Evolutionary conservation across 2,797 vertebrate genomes (phyloP).

Genomic region (Paedocypris micromegethes): DNA sequence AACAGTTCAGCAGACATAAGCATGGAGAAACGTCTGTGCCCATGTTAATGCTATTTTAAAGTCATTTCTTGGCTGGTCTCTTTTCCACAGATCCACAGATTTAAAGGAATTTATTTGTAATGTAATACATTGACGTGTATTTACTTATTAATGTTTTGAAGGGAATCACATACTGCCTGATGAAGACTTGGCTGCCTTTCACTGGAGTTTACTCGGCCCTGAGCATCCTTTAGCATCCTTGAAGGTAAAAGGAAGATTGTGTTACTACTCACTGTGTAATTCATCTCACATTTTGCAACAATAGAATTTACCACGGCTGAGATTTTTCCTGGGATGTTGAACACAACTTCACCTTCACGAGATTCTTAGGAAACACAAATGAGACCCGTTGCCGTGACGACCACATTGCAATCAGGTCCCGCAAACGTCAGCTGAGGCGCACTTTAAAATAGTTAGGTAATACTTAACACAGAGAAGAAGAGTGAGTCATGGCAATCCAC

Average conservation of each 20-base stretch:
- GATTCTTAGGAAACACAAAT: slow-evolving; percentile 21
- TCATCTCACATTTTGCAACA: too few relatives aligned
- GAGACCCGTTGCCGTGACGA: slow-evolving; percentile 47
- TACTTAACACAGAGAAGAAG: too few relatives aligned
- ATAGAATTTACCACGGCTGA: too few relatives aligned
- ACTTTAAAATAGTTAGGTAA: slow-evolving; percentile 40
- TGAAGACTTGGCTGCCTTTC: slow-evolving; percentile 98
- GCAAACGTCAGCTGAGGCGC: slow-evolving; percentile 32
- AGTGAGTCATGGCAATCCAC: too few relatives aligned
- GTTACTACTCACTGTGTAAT: not conserved
- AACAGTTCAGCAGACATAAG: too few relatives aligned
- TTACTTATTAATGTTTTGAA: slow-evolving; percentile 53
- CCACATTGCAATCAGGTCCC: slow-evolving; percentile 40
- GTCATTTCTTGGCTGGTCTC: too few relatives aligned
- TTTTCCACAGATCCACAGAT: too few relatives aligned
- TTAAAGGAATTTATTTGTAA: too few relatives aligned
- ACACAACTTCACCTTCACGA: slow-evolving; percentile 19
- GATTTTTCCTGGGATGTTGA: not conserved
- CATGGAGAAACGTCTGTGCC: too few relatives aligned
- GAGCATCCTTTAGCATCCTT: slow-evolving; percentile 93
- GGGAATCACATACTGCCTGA: slow-evolving; percentile 97
- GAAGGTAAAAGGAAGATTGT: slow-evolving; percentile 73
- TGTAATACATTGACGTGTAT: too few relatives aligned
- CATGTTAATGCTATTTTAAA: too few relatives aligned
- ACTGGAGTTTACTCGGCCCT: slow-evolving; percentile 96